phyloP scores from a whole-genome alignment of 2,113 vertebrate species.

The Onychorhynchus coronatus region DNA sequence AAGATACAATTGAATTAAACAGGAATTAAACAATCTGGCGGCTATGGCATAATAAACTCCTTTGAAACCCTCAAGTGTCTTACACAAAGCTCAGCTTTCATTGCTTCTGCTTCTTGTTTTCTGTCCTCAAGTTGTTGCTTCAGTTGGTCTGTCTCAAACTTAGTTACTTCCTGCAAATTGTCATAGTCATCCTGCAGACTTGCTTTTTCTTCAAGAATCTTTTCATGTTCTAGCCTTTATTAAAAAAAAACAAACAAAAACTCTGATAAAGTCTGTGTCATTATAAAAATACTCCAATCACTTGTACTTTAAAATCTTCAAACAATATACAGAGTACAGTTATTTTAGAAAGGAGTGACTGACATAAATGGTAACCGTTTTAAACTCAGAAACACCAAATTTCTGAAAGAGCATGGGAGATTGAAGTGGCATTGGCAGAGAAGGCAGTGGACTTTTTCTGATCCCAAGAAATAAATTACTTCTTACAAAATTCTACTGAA shows the following conservation, averaged over 20 bases:
- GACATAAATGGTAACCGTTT: neutral
- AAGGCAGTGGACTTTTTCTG: neutral
- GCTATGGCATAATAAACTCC: neutral
- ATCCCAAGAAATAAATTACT: neutral
- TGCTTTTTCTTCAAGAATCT: conserved; percentile 85
- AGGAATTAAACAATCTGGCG: neutral
- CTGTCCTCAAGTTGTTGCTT: conserved; percentile 79
- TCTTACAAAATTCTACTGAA: neutral
- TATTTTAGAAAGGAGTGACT: neutral
- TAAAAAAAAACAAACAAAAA: neutral
- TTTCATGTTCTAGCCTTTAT: conserved; percentile 88
- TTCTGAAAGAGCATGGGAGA: neutral
- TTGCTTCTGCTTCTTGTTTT: conserved; percentile 76
- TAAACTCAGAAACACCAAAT: neutral
- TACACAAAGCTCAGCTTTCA: conserved; percentile 81
- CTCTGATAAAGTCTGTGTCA: neutral
- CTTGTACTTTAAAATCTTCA: neutral
- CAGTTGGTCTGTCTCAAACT: conserved; percentile 88
- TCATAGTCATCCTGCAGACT: conserved; percentile 90
- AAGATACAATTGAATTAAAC: neutral
- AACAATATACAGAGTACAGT: neutral
- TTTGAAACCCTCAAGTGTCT: neutral
- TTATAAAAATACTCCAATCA: neutral
- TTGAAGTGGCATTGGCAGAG: neutral
- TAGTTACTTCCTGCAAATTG: conserved; percentile 88